A percentile compares a stretch with the other conserved stretches of the same genome.
phyloP scores from a whole-genome alignment of 2,113 vertebrate species.

The Gracilinanus agilis region DNA sequence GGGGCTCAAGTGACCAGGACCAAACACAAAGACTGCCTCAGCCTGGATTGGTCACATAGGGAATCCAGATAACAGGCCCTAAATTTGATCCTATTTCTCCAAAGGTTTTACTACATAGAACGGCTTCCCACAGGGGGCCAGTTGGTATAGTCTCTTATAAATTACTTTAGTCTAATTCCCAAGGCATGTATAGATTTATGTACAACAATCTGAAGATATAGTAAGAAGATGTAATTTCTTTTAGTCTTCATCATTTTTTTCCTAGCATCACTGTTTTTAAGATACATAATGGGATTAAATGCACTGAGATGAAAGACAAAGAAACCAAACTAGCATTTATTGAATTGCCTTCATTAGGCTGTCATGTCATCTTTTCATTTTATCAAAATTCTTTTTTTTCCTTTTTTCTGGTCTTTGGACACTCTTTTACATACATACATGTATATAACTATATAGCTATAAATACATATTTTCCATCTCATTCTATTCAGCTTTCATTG shows the following conservation, averaged over 20 bases:
- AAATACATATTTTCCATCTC: background rate
- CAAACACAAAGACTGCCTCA: too few relatives aligned
- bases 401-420: background rate
- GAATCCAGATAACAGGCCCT: too few relatives aligned
- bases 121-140: too few relatives aligned
- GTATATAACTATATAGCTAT: background rate
- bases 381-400: slow-evolving; percentile 55
- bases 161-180: background rate
- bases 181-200: background rate
- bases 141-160: background rate
- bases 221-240: slow-evolving; percentile 21
- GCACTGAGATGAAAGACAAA: slow-evolving; percentile 14
- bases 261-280: slow-evolving; percentile 20
- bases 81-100: too few relatives aligned
- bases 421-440: background rate
- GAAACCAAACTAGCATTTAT: slow-evolving; percentile 17
- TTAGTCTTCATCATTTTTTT: background rate
- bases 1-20: too few relatives aligned
- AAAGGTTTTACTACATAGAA: too few relatives aligned
- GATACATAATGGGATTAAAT: slow-evolving; percentile 20
- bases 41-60: too few relatives aligned
- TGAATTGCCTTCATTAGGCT: background rate
- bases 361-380: slow-evolving; percentile 53
- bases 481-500: slow-evolving; percentile 45
- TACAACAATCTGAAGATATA: background rate